These are phyloP conservation scores for Hozukius guyotensis DNA, from an alignment of 2,797 vertebrate genomes.

Conservation along the genomic window DNA sequence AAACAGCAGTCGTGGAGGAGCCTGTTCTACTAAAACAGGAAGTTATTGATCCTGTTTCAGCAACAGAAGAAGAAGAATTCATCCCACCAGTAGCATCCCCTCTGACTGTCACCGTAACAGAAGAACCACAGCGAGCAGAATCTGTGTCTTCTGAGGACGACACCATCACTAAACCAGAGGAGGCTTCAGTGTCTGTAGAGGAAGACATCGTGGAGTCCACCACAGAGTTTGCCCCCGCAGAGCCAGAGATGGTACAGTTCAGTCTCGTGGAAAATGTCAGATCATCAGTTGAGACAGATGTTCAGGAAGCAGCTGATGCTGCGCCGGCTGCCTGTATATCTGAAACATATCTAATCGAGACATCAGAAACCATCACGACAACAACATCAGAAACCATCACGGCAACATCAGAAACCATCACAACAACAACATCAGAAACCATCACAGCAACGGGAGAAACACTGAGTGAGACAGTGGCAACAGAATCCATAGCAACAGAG, in stretches of 20 bases:
- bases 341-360: neutral
- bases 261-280: conserved; percentile 5
- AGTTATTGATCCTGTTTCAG: neutral
- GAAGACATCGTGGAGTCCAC: conserved; percentile 7
- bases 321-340: neutral
- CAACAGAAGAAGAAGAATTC: conserved; percentile 20
- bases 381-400: no score
- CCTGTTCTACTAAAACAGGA: neutral
- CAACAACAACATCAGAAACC: neutral
- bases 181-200: conserved; percentile 13
- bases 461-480: neutral
- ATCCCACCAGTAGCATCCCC: neutral
- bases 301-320: conserved; percentile 21
- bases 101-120: neutral
- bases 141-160: conserved; percentile 12
- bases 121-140: conserved; percentile 15
- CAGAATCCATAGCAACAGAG: conserved; percentile 16
- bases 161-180: neutral
- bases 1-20: conserved; percentile 16
- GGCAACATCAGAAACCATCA: no score
- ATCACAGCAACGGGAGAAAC: conserved; percentile 4
- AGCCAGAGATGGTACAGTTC: conserved; percentile 32
- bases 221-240: neutral
- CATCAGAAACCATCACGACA: no score
- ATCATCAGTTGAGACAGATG: neutral